Evolutionary conservation across 1,140 invertebrate genomes (phyloP).

Genomic region (Drosophila funebris): DNA sequence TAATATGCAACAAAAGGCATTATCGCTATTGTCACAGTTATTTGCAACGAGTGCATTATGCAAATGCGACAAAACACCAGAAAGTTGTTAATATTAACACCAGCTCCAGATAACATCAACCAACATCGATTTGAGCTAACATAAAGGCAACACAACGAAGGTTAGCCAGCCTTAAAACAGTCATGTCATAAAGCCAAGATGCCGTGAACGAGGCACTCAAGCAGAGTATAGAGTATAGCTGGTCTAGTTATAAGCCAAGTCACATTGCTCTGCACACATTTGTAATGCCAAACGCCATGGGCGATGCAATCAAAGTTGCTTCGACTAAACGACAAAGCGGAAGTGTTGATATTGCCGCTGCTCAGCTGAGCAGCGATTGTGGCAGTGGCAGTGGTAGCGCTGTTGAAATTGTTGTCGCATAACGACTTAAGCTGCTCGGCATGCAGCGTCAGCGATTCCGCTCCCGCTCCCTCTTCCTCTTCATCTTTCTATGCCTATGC

Average conservation of each 20-base stretch:
- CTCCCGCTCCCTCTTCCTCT: conserved; percentile 12
- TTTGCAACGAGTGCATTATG: conserved; percentile 34
- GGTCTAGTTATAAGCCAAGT: conserved; percentile 58
- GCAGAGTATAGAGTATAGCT: not conserved
- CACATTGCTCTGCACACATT: conserved; percentile 32
- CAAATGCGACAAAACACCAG: conserved; percentile 32
- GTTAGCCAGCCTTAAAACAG: conserved; percentile 33
- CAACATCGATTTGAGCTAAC: not conserved
- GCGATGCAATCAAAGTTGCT: conserved; percentile 65
- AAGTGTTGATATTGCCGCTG: conserved; percentile 75
- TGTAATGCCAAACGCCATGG: conserved; percentile 48
- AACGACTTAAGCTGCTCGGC: conserved; percentile 75
- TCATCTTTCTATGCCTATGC: conserved; percentile 2
- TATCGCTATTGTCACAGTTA: conserved; percentile 40
- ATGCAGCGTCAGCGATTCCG: conserved; percentile 70
- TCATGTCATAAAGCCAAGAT: conserved; percentile 25
- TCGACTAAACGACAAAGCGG: conserved; percentile 43
- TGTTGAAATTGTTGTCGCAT: conserved; percentile 67
- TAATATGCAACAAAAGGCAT: conserved; percentile 34
- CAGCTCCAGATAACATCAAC: conserved; percentile 23
- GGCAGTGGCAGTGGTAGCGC: conserved; percentile 14
- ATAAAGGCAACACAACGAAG: conserved; percentile 26
- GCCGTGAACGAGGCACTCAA: conserved; percentile 25
- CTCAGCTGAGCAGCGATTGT: conserved; percentile 25
- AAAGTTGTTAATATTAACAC: conserved; percentile 19